These are phyloP conservation scores for Camponotus vicinus DNA, from an alignment of 1,140 invertebrate species.

Conservation along the genomic window DNA sequence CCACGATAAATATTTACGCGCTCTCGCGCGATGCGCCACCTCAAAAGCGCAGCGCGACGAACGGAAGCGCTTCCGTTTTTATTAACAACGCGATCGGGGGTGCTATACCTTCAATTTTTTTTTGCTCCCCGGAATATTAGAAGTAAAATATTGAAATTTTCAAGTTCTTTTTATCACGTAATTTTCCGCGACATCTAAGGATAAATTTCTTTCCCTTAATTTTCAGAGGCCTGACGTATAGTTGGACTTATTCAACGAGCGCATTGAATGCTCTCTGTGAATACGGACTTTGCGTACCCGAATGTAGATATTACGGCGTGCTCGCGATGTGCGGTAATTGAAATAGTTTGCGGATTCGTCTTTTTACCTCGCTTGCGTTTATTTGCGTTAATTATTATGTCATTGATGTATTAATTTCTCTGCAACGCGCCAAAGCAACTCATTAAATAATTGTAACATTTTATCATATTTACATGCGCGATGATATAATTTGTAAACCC, in stretches of 20 bases:
- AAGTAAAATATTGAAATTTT: background rate
- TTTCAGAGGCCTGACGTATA: background rate
- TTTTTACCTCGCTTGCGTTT: background rate
- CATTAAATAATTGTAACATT: conserved; percentile 27
- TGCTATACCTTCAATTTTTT: background rate
- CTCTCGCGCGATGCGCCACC: conserved; percentile 48
- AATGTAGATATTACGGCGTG: background rate
- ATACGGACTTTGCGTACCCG: background rate
- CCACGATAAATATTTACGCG: conserved; percentile 73
- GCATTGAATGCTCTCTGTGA: background rate
- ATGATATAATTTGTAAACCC: background rate
- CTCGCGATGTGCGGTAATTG: conserved; percentile 6
- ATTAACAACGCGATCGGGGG: background rate
- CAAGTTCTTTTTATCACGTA: background rate
- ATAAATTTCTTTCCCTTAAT: background rate
- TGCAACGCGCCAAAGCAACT: background rate
- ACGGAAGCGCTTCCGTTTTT: conserved; percentile 20
- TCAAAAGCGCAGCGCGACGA: conserved; percentile 60
- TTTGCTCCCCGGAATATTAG: too few species aligned
- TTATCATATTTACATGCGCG: background rate
- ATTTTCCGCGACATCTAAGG: too few species aligned
- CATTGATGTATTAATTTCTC: conserved; percentile 3
- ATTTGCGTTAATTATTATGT: background rate
- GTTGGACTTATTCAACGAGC: background rate
- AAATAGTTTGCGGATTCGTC: conserved; percentile 36